These are phyloP conservation scores for Ariopsis seemanni DNA, from an alignment of 2,113 vertebrate species.

Conservation along the genomic window DNA sequence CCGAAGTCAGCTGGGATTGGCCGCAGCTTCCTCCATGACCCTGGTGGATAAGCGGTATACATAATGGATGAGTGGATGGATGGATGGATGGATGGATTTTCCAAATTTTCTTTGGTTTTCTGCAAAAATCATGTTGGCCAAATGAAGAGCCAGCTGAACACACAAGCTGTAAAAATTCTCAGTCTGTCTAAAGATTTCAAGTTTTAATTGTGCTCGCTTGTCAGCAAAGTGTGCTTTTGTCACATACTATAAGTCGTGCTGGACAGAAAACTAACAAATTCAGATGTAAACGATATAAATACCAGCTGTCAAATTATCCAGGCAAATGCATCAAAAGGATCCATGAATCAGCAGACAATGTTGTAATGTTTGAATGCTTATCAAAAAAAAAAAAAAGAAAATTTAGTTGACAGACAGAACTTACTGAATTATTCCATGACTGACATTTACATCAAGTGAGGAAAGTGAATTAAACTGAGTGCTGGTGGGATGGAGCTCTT, in stretches of 20 bases:
- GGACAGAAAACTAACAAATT: background rate
- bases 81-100: too few relatives aligned
- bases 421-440: background rate
- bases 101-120: background rate
- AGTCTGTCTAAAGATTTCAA: background rate
- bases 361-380: background rate
- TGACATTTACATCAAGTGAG: background rate
- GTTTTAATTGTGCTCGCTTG: background rate
- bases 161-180: background rate
- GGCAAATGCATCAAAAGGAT: background rate
- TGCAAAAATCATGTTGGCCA: background rate
- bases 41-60: too few relatives aligned
- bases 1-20: too few relatives aligned
- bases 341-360: background rate
- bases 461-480: background rate
- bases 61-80: too few relatives aligned
- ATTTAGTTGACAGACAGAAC: background rate
- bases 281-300: background rate
- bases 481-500: background rate
- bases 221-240: background rate
- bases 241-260: background rate
- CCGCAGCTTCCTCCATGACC: too few relatives aligned
- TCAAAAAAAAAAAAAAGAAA: background rate
- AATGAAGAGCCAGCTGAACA: background rate
- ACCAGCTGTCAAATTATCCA: background rate